phyloP scores from a whole-genome alignment of 2,113 vertebrate species.

The Cyanistes caeruleus region DNA sequence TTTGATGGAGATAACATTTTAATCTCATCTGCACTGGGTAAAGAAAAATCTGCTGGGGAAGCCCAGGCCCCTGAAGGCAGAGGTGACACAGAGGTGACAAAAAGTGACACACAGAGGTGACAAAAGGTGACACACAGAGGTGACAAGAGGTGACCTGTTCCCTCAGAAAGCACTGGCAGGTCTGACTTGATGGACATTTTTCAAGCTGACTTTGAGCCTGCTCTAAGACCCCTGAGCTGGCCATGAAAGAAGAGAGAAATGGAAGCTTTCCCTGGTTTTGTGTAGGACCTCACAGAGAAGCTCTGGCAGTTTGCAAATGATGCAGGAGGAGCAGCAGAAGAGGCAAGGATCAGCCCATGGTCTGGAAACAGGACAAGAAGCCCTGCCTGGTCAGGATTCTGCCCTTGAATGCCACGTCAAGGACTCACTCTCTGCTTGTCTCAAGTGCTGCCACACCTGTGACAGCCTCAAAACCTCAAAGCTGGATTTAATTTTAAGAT shows the following conservation, averaged over 20 bases:
- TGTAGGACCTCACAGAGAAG: not conserved
- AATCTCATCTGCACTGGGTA: not conserved
- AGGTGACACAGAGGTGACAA: not conserved
- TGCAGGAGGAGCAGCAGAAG: not conserved
- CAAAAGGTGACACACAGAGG: not conserved
- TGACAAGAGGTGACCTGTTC: not conserved
- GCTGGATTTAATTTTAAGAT: not conserved
- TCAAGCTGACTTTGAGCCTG: not conserved
- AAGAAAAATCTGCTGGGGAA: not conserved
- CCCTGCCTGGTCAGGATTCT: not conserved
- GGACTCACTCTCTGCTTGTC: not conserved
- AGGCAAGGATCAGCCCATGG: not conserved
- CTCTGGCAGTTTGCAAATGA: not conserved
- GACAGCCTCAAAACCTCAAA: not conserved
- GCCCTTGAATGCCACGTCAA: fast-evolving
- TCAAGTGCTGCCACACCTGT: fast-evolving
- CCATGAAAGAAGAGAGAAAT: not conserved
- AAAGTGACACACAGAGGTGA: no score
- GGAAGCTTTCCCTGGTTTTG: not conserved
- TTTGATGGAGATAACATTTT: slow-evolving; percentile 5
- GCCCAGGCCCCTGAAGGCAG: not conserved
- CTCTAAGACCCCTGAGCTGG: not conserved
- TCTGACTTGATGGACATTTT: not conserved
- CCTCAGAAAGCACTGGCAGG: not conserved
- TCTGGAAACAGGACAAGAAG: not conserved